Evolutionary conservation across 2,113 vertebrate species (phyloP).

Genomic region (Tragelaphus imberbis): DNA sequence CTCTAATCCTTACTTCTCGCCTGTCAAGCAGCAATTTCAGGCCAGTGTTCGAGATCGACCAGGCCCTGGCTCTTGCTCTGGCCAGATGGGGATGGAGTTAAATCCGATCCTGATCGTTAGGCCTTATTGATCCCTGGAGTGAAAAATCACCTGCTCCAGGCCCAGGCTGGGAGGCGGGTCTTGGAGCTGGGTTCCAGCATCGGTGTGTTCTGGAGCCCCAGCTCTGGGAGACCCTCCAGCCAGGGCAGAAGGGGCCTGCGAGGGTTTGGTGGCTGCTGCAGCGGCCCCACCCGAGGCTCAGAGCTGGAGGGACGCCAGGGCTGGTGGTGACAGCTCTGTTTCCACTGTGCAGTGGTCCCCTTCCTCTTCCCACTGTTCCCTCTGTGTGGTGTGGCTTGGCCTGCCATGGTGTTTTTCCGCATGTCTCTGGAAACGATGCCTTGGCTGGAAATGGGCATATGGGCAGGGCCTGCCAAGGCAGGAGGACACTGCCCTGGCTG

Average conservation of each 20-base stretch:
- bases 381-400: slow-evolving; percentile 25
- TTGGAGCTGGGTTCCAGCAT: background rate
- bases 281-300: background rate
- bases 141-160: slow-evolving; percentile 69
- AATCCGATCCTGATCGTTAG: slow-evolving; percentile 78
- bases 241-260: background rate
- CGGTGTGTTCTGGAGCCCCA: slow-evolving; percentile 16
- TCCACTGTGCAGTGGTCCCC: slow-evolving; percentile 9
- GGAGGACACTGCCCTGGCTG: background rate
- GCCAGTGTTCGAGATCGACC: slow-evolving; percentile 74
- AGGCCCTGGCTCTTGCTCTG: slow-evolving; percentile 62
- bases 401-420: slow-evolving; percentile 43
- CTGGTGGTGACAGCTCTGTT: slow-evolving; percentile 36
- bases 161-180: slow-evolving; percentile 60
- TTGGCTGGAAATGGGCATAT: background rate
- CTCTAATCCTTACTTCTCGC: slow-evolving; percentile 78
- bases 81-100: slow-evolving; percentile 67
- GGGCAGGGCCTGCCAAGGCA: background rate
- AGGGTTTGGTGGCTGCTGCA: background rate
- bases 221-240: slow-evolving; percentile 61
- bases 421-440: slow-evolving; percentile 17
- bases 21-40: slow-evolving; percentile 78
- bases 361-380: background rate
- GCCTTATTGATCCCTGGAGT: slow-evolving; percentile 75
- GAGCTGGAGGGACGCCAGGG: slow-evolving; percentile 57